These are phyloP conservation scores for Melanogrammus aeglefinus DNA, from an alignment of 2,797 vertebrate species.

Conservation along the genomic window DNA sequence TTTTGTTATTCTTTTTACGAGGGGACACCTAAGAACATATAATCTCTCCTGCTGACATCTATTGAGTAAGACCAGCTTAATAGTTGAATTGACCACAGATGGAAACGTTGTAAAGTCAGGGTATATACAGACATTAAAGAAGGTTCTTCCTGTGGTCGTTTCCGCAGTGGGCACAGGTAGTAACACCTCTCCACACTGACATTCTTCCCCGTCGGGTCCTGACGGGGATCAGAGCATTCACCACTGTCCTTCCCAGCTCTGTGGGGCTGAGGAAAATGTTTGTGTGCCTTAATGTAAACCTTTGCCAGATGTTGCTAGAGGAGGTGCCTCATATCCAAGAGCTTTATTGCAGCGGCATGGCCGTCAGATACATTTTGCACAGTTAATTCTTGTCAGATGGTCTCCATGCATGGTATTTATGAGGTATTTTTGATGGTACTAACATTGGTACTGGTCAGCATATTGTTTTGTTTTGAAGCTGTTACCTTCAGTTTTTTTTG, in stretches of 20 bases:
- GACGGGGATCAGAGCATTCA: conserved; percentile 52
- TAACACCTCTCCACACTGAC: conserved; percentile 11
- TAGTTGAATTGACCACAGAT: not conserved
- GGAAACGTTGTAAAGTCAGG: not conserved
- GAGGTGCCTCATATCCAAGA: conserved; percentile 10
- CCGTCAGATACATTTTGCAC: conserved; percentile 15
- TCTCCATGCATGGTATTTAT: conserved; percentile 1
- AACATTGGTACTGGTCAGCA: conserved; percentile 12
- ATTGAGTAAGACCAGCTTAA: not conserved
- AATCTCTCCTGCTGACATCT: not conserved
- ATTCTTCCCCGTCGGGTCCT: too few species aligned
- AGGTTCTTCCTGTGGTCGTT: conserved; percentile 16
- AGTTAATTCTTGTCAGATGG: not conserved
- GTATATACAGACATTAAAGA: not conserved
- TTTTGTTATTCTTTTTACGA: not conserved
- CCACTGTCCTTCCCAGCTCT: conserved; percentile 59
- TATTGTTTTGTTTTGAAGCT: conserved; percentile 23
- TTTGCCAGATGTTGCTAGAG: conserved; percentile 2
- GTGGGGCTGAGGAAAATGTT: conserved; percentile 45
- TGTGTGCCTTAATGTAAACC: conserved; percentile 62
- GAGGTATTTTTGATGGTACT: not conserved
- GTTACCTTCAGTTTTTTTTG: conserved; percentile 23
- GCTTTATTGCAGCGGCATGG: conserved; percentile 19
- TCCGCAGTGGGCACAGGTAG: conserved; percentile 17
- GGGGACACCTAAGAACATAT: not conserved